Evolutionary conservation across 2,113 vertebrate species (phyloP), one percentile per base, ranked within the genome.

Genomic region (Pseudopodoces humilis): DNA sequence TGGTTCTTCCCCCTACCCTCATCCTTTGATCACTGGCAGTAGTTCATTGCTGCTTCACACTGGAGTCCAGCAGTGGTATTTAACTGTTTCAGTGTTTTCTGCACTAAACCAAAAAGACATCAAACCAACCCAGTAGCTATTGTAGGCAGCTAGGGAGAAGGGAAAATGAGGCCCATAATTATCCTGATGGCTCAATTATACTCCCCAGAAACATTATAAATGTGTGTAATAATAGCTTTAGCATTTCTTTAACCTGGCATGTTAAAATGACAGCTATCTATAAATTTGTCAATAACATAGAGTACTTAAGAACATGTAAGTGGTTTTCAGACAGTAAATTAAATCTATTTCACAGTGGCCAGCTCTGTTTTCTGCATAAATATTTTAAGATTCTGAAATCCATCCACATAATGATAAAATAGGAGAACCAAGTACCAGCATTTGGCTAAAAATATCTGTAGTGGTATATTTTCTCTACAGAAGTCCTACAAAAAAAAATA

Each of bases 341-440:
- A 88, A 95, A 90, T 13, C 4, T 63, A 43, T 94, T 92, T 86
- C 67, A 86, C 64, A 72, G 27, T 76, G 69, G 19, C 16, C 49
- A 71, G 24, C 37, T 91, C 52, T 91, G 11, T 91, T 95, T 89
- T 82, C 53, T 10, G 11, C 33, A 72, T 92, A 49, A 95, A 59
- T 96, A 94, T 94, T 95, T 96, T 91, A 91, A 56, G 24, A 71
- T 60, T 89, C 28, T 82, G 74, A 82, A 91, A 89, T 62, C 23
- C 19, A 76, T 86, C 30, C n/a, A 47, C 60, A 78, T 86, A 3
- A 35, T 69, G 27, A 94, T 79, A 85, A 89, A 92, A 58, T 31
- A 92, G 18, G 37, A 79, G 65, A 88, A 50, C 7, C 5, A 68
- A 71, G 23, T 50, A 63, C 28, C 58, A 90, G 10, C 17, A 72